Evolutionary conservation across 2,113 vertebrate genomes (phyloP).

Genomic region (Upupa epops): DNA sequence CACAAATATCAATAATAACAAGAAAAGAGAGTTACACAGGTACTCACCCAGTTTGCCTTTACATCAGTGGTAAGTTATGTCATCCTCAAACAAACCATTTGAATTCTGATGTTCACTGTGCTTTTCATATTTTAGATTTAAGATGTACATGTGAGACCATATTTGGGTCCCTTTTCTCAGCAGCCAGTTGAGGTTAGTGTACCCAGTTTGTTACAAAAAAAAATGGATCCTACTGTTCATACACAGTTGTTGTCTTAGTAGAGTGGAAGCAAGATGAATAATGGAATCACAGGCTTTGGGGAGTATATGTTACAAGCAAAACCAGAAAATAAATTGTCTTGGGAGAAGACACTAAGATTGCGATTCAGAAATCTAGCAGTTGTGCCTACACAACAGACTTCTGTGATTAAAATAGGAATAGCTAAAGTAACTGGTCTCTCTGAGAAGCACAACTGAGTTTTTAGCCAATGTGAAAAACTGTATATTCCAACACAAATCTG

Average conservation of each 20-base stretch:
- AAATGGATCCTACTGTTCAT: not conserved
- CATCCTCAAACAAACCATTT: not conserved
- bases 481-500: not conserved
- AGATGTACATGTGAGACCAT: not conserved
- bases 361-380: not conserved
- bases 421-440: not conserved
- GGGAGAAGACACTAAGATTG: not conserved
- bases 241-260: not conserved
- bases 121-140: constrained; percentile 28
- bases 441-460: not conserved
- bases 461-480: not conserved
- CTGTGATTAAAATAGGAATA: not conserved
- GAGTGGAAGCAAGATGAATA: not conserved
- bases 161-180: not conserved
- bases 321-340: not conserved
- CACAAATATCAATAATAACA: not conserved
- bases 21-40: not conserved
- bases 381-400: not conserved
- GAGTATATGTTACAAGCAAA: not conserved
- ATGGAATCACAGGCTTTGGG: not conserved
- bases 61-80: not conserved
- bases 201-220: not conserved
- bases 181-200: constrained; percentile 34
- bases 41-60: not conserved
- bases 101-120: not conserved